phyloP scores from a whole-genome alignment of 2,113 vertebrate genomes.

The Machaerirhynchus nigripectus region DNA sequence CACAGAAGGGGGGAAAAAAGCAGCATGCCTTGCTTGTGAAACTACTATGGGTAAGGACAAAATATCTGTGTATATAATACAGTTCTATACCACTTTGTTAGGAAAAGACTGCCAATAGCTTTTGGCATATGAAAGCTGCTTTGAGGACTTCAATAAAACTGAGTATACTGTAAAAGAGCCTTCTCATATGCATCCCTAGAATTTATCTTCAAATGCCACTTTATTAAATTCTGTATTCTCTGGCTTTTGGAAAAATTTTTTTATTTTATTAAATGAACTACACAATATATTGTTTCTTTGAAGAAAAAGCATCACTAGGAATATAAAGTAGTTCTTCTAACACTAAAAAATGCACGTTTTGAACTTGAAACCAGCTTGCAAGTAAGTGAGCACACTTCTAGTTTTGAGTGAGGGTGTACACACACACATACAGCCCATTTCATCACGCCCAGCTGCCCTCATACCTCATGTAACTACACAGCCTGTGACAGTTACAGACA shows the following conservation, averaged over 20 bases:
- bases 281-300: slow-evolving; percentile 32
- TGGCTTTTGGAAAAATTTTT: slow-evolving; percentile 1
- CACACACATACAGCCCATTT: neutral
- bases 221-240: slow-evolving; percentile 28
- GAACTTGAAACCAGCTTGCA: neutral
- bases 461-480: neutral
- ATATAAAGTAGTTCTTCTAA: slow-evolving; percentile 10
- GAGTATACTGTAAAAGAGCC: neutral
- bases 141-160: slow-evolving; percentile 41
- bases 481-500: neutral
- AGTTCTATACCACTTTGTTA: neutral
- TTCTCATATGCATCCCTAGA: slow-evolving; percentile 15
- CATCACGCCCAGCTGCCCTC: neutral
- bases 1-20: neutral
- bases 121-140: slow-evolving; percentile 4
- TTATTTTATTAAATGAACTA: slow-evolving; percentile 65
- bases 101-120: slow-evolving; percentile 1
- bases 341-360: neutral
- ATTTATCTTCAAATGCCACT: neutral
- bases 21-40: neutral
- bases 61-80: neutral
- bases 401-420: neutral
- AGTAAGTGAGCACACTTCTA: neutral
- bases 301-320: slow-evolving; percentile 35
- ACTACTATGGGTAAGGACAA: neutral